Evolutionary conservation across 1,140 invertebrate species (phyloP).

Genomic region (Lordiphosa mommai): DNA sequence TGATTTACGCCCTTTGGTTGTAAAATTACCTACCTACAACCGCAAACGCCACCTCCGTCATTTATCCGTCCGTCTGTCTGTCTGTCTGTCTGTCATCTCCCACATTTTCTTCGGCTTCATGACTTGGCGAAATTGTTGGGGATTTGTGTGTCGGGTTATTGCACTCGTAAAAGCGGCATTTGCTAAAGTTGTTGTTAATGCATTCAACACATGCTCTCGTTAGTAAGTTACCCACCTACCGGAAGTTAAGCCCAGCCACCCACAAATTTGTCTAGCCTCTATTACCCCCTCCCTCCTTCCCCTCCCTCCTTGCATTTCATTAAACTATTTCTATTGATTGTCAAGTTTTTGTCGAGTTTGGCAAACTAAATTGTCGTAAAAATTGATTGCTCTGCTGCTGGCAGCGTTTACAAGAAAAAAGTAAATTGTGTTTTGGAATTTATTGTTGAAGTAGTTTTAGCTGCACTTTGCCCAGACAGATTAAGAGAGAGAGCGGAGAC

Average conservation of each 20-base stretch:
- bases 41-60: background rate
- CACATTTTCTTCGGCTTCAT: constrained; percentile 13
- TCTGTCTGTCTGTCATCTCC: background rate
- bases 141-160: constrained; percentile 25
- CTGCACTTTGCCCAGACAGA: constrained; percentile 26
- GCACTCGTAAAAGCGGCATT: constrained; percentile 13
- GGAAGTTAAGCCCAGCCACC: background rate
- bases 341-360: constrained; percentile 26
- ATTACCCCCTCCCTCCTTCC: background rate
- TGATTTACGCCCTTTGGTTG: constrained; percentile 8
- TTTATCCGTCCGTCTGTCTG: background rate
- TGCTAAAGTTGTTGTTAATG: constrained; percentile 18
- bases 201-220: constrained; percentile 39
- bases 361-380: constrained; percentile 46
- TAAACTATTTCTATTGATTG: constrained; percentile 54
- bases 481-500: constrained; percentile 11
- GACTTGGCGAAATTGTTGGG: constrained; percentile 36
- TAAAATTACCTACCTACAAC: background rate
- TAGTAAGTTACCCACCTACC: constrained; percentile 10
- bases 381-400: constrained; percentile 37
- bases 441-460: constrained; percentile 37
- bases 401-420: background rate
- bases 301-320: constrained; percentile 26
- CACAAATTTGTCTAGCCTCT: background rate
- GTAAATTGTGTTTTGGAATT: constrained; percentile 38